Base-by-base conservation (phyloP, 2,113 vertebrate species). In the Laticauda colubrina region DNA sequence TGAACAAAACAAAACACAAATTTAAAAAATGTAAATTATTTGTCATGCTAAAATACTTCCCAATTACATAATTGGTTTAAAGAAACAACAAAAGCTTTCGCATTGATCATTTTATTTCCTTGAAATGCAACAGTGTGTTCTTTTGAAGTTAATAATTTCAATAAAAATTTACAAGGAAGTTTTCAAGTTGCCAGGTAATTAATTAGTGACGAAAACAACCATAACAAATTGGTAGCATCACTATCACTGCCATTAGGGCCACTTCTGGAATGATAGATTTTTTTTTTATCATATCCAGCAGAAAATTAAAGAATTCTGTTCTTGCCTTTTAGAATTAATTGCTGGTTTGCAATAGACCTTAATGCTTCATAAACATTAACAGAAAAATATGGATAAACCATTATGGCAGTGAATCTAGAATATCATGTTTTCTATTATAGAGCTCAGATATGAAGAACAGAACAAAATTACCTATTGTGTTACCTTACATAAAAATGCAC, bases 401-500 rank as follows among this genome's bases (percentile, higher is more conserved):
- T 61, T 75, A 75, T n/a, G n/a, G 18, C 5, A 39, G 18, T 81
- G 51, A 12, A 20, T 39, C 34, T 7, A 34, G 24, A 43, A 7
- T n/a, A 81, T 39, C 43, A 29, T n/a, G 5, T 39, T 45, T 29
- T 48, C n/a, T 53, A 11, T 39, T 90, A 54, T 12, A 48, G 45
- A 48, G 45, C 92, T 89, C 21, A 43, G 24, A 23, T 7, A 29
- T 5, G n/a, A 92, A 96, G 89, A 91, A 87, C 59, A 92, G 9
- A 92, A 61, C 92, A 86, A 86, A 10, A 20, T 1, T 14, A 57
- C 56, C 93, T 91, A 54, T 92, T 89, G 69, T 23, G 48, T 92
- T 94, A 94, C 94, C 89, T 56, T 93, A 95, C 91, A 95, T 26
- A 75, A 93, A 95, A 95, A 64, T 57, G 85, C 93, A 95, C 94